Evolutionary conservation across 23 tunicate genomes (phyloP).

Genomic region (Oikopleura dioica): DNA sequence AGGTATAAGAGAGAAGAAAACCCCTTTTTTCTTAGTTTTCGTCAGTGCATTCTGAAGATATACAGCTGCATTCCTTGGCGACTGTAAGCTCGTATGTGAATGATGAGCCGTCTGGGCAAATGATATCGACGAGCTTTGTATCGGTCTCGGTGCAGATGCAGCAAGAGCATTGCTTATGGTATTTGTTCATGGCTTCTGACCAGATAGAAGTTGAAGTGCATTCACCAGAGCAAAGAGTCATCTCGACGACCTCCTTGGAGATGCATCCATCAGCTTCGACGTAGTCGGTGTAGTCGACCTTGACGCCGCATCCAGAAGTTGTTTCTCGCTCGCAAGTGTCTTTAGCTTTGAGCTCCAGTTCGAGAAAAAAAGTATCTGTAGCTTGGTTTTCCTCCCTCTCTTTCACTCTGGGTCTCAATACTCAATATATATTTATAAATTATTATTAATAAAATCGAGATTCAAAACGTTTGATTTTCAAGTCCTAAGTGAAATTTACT

Average conservation of each 20-base stretch:
- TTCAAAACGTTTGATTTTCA: no score
- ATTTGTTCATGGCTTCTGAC: conserved; percentile 56
- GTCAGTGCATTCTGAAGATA: conserved; percentile 39
- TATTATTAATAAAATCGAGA: no score
- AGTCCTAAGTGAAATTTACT: conserved; percentile 10
- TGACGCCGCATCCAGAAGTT: conserved; percentile 31
- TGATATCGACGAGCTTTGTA: conserved; percentile 20
- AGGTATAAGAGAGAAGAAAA: no score
- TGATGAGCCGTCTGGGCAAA: conserved; percentile 74
- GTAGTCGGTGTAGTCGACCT: conserved; percentile 10
- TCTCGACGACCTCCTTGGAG: conserved; percentile 23
- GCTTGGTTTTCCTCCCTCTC: no score
- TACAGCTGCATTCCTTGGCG: conserved; percentile 68
- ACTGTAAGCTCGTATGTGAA: conserved; percentile 42
- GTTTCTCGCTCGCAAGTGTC: no score
- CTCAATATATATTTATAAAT: no score
- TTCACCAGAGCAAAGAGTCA: conserved; percentile 49
- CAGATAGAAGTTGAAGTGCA: conserved; percentile 54
- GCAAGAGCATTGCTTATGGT: conserved; percentile 54
- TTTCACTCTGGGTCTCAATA: no score
- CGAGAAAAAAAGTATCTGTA: no score
- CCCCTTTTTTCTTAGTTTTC: not conserved
- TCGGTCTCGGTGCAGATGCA: conserved; percentile 48
- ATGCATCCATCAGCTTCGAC: conserved; percentile 60
- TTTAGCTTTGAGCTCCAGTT: no score